phyloP scores from a whole-genome alignment of 2,797 vertebrate genomes.

The Synanceia verrucosa region DNA sequence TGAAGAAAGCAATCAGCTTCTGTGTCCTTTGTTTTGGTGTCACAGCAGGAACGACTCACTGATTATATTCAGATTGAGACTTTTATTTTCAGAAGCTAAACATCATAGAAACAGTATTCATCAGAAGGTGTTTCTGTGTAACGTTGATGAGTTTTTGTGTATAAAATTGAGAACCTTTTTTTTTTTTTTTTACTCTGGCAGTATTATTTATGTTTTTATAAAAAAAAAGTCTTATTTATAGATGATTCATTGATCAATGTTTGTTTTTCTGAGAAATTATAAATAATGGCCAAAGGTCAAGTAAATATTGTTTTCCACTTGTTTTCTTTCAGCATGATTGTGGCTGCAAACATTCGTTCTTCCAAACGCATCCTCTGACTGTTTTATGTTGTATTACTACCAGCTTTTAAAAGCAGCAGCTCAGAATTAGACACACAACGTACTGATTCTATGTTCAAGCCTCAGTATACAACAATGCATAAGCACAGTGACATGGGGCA shows the following conservation, averaged over 20 bases:
- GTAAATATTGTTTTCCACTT: background rate
- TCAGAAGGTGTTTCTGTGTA: conserved; percentile 22
- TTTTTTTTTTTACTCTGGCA: conserved; percentile 66
- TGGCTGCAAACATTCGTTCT: background rate
- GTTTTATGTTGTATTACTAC: conserved; percentile 47
- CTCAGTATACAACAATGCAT: no score
- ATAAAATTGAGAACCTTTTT: conserved; percentile 44
- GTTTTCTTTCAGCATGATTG: background rate
- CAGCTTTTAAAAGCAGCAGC: conserved; percentile 29
- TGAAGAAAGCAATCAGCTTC: background rate
- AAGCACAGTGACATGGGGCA: no score
- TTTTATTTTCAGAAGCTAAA: conserved; percentile 8
- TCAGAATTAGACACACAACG: conserved; percentile 31
- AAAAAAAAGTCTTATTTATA: conserved; percentile 54
- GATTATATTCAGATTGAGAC: conserved; percentile 10
- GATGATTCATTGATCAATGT: conserved; percentile 37
- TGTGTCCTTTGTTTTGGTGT: conserved; percentile 14
- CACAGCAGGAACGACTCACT: background rate
- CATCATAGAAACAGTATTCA: conserved; percentile 33
- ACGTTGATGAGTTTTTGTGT: conserved; percentile 38
- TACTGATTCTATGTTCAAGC: conserved; percentile 17
- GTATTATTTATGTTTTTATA: conserved; percentile 72
- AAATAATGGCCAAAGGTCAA: conserved; percentile 16
- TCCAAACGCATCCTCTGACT: conserved; percentile 7
- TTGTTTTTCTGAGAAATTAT: conserved; percentile 47